Base-by-base conservation (phyloP, 2,113 vertebrate genomes). In the Amblyornis subalaris region DNA sequence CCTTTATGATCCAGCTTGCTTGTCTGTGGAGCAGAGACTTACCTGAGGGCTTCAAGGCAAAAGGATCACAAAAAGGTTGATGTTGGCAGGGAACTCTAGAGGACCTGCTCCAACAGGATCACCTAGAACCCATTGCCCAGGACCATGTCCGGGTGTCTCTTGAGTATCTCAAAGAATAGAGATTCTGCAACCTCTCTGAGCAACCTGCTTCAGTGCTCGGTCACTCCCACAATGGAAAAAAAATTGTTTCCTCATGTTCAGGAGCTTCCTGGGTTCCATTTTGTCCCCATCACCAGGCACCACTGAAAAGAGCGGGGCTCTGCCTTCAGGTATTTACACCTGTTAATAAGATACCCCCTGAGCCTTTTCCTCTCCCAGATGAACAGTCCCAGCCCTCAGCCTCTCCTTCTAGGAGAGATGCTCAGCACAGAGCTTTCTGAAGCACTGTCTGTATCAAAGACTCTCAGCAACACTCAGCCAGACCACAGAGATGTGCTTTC, bases 381-480 rank as follows among this genome's bases (percentile, higher is more conserved):
- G 24, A 89, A 6, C 0, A 26, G 12, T 18, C 33, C 14, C n/a
- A 55, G 29, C 5, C 67, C 28, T 40, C 61, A 70, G 55, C 29
- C 2, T 4, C 6, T 74, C 24, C 21, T 44, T 5, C 0, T 0
- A n/a, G 18, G 12, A 70, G 36, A 10, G 3, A n/a, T 1, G 23
- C 28, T 31, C 60, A n/a, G 48, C 40, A 54, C 13, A 31, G 29
- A 33, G 35, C 14, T 84, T 44, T 61, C 44, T 38, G 28, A 55
- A 69, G n/a, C 24, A 26, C 3, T 0, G 4, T 6, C 24, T 38
- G 0, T 3, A 6, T 31, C 5, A 38, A 29, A 62, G 44, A 4
- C 12, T 11, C 15, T n/a, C 38, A 36, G 61, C 35, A 26, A 10
- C 5, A 7, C 38, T 51, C n/a, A 36, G 11, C 3, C 7, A 0